Percentiles rank a stretch among this genome's conserved stretches.
phyloP scores from a whole-genome alignment of 2,113 vertebrate genomes.

The Microcebus lehilahytsara region DNA sequence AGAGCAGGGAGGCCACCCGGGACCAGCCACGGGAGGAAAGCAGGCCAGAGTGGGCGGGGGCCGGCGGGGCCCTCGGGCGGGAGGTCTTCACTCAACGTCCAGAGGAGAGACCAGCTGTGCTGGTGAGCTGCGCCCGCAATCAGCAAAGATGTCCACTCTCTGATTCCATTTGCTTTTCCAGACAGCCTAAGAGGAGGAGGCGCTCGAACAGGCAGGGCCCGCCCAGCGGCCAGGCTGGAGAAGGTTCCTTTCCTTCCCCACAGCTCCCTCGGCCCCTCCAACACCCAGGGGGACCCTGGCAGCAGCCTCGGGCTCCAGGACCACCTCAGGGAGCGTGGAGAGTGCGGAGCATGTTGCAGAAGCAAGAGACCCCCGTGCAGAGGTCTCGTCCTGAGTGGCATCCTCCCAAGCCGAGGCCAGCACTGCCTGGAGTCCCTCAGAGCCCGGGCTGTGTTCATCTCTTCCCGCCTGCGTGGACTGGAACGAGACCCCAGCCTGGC shows the following conservation, averaged over 20 bases:
- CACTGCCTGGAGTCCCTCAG: not conserved
- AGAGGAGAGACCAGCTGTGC: not conserved
- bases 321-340: not conserved
- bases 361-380: not conserved
- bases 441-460: fast-evolving
- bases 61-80: too few relatives aligned
- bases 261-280: not conserved
- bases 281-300: not conserved
- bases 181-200: not conserved
- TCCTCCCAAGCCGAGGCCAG: not conserved
- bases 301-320: not conserved
- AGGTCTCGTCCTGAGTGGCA: not conserved
- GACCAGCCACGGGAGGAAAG: too few relatives aligned
- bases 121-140: too few relatives aligned
- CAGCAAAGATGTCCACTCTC: not conserved
- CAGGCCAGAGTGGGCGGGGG: too few relatives aligned
- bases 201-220: not conserved
- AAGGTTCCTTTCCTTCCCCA: not conserved
- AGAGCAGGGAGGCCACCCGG: not conserved
- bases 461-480: too few relatives aligned
- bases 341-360: not conserved
- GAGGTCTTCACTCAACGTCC: not conserved
- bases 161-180: too few relatives aligned
- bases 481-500: not conserved
- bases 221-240: not conserved